Conservation (phyloP, 2,797 vertebrate species). For the Eptatretus atami region DNA sequence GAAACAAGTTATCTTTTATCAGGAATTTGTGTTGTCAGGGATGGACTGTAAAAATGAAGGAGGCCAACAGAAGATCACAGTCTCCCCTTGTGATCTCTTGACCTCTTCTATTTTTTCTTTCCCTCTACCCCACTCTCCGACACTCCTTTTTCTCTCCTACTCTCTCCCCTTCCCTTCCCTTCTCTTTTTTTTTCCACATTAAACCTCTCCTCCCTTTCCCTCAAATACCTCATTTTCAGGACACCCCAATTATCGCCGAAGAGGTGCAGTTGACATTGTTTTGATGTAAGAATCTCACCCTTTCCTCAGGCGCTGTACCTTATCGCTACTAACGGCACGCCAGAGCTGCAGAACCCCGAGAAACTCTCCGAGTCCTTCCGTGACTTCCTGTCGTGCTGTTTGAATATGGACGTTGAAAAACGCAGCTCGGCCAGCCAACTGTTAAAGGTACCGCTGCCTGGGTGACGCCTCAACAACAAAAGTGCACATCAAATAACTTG, state of each 20-base stretch:
- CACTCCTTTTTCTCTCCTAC: neutral
- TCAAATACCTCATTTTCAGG: too few relatives aligned
- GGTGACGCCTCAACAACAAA: neutral
- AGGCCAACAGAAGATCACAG: neutral
- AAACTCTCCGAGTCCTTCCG: neutral
- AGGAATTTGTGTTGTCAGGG: conserved; percentile 29
- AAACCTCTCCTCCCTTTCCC: too few relatives aligned
- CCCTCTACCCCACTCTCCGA: neutral
- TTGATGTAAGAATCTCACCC: neutral
- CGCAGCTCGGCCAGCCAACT: neutral
- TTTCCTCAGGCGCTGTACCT: neutral
- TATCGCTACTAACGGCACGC: neutral
- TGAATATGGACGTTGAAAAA: neutral
- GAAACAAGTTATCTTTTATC: too few relatives aligned
- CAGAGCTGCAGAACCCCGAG: neutral
- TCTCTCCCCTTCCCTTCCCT: too few relatives aligned
- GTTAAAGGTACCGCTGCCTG: neutral
- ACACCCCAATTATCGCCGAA: neutral
- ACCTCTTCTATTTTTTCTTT: neutral
- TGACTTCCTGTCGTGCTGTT: neutral
- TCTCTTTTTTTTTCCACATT: too few relatives aligned
- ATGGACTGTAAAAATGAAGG: conserved; percentile 12
- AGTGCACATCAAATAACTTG: neutral
- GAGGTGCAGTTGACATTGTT: neutral
- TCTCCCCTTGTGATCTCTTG: neutral